Conservation (phyloP, 2,888 invertebrate species). For the Synergus japonicus region DNA sequence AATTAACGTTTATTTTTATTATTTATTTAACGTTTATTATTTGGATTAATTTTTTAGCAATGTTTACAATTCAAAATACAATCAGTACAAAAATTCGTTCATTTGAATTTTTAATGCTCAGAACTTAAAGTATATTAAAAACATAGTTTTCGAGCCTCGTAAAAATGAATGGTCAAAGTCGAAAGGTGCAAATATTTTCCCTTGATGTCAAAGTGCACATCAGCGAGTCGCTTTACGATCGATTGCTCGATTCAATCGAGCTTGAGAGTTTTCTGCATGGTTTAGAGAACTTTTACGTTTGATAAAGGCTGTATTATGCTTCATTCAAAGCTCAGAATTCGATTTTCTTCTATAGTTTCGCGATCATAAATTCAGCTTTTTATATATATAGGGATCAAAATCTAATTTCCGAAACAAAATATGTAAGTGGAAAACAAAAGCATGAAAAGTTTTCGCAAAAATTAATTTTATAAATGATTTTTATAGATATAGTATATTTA, state of each 20-base stretch:
- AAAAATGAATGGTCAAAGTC: conserved; percentile 28
- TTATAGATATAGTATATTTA: no score
- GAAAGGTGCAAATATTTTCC: conserved; percentile 38
- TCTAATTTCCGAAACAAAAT: no score
- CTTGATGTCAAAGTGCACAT: conserved; percentile 46
- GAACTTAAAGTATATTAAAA: no score
- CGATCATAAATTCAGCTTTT: neutral
- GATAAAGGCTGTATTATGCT: conserved; percentile 4
- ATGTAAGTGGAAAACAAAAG: no score
- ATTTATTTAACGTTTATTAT: no score
- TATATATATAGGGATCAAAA: no score
- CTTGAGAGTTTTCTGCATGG: conserved; percentile 26
- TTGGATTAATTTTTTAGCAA: neutral
- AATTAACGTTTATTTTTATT: no score
- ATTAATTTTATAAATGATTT: no score
- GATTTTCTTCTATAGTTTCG: neutral
- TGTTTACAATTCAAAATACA: neutral
- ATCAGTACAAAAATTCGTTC: no score
- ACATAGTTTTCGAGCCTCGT: neutral
- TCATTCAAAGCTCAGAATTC: conserved; percentile 10
- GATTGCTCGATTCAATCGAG: conserved; percentile 56
- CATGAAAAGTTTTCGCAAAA: no score
- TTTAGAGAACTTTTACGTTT: conserved; percentile 29
- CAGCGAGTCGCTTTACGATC: conserved; percentile 56
- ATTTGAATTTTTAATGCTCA: no score